A percentile compares a stretch with the other conserved stretches of the same genome.
Evolutionary conservation across 2,888 invertebrate genomes (phyloP).

Genomic region (Agrenia bidenticulata): DNA sequence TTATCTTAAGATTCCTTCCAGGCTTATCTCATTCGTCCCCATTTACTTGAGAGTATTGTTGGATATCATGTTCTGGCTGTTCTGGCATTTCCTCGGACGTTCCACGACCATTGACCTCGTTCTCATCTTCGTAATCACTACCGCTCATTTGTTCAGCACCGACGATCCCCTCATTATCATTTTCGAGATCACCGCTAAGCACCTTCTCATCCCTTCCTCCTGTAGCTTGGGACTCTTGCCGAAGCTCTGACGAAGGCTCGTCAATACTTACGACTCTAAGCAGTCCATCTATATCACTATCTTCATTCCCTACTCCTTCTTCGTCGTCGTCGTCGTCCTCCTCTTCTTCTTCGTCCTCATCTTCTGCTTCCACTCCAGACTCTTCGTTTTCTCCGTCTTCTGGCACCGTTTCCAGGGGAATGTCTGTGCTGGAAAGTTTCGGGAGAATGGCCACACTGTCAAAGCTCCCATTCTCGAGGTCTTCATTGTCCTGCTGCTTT

Average conservation of each 20-base stretch:
- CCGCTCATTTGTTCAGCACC: no score
- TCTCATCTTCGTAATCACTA: no score
- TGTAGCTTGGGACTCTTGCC: not conserved
- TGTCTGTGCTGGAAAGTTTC: not conserved
- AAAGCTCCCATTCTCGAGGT: not conserved
- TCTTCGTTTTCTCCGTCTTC: slow-evolving; percentile 19
- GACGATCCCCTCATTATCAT: no score
- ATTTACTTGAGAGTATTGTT: no score
- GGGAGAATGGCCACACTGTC: not conserved
- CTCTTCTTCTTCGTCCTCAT: slow-evolving; percentile 14
- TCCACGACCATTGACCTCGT: not conserved
- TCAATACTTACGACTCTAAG: slow-evolving; percentile 12
- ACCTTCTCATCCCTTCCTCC: not conserved
- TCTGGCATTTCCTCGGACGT: slow-evolving; percentile 7
- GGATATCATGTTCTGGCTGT: slow-evolving; percentile 7
- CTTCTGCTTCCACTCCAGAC: not conserved
- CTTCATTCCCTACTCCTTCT: slow-evolving; percentile 6
- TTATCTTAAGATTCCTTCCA: no score
- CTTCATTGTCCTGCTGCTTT: not conserved
- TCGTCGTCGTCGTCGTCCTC: slow-evolving; percentile 17
- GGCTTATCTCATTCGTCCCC: no score
- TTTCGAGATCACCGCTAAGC: no score
- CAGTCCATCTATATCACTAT: slow-evolving; percentile 11
- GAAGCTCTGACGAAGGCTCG: not conserved
- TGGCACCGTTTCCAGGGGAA: not conserved